Base-by-base conservation (phyloP, 64 coral and sea anemone genomes). In the Montipora foliosa region DNA sequence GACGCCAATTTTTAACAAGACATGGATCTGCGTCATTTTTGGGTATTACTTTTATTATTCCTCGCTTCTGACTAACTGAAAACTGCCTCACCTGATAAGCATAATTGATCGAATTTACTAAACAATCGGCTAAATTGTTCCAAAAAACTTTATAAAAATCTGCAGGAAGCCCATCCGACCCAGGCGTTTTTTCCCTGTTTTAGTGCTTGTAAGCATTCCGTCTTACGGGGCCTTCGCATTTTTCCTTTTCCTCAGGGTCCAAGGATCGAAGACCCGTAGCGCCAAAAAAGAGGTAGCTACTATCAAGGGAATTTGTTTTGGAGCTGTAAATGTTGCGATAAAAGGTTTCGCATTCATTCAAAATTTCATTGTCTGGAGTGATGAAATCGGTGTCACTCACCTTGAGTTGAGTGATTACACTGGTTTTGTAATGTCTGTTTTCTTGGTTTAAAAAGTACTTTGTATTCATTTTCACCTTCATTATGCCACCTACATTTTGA, bases 391-490 rank as follows among this genome's bases (percentile, higher is more conserved):
- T 60, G 5, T 48, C 45, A 17, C 24, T 47, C 7, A 44, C 14
- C 13, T 24, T 86, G 4, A 61, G 45, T 47, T 47, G 82, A 16
- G 8, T 71, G 44, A 86, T 86, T 86, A 29, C 24, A 46, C 3
- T 67, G 1, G 71, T 46, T 46, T 13, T 86, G 16, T 19, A 86
- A 21, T 86, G 82, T 46, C 60, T 66, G 14, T 68, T 86, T 47
- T 69, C 60, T n/a, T 72, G 20, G 17, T 68, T 70, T 25, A 24
- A 61, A 11, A 68, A 69, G 5, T 47, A 44, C 19, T 68, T 68
- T 15, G 66, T 68, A 68, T 71, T 86, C 70, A 25, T 86, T 86
- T 86, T 86, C 82, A 17, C 82, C 82, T 69, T 86, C 82, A 69
- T 86, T 86, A 71, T 86, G 44, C 82, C 82, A 86, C 45, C 64